Evolutionary conservation across 2,113 vertebrate genomes (phyloP).

Genomic region (Cyanoramphus novaezelandiae): DNA sequence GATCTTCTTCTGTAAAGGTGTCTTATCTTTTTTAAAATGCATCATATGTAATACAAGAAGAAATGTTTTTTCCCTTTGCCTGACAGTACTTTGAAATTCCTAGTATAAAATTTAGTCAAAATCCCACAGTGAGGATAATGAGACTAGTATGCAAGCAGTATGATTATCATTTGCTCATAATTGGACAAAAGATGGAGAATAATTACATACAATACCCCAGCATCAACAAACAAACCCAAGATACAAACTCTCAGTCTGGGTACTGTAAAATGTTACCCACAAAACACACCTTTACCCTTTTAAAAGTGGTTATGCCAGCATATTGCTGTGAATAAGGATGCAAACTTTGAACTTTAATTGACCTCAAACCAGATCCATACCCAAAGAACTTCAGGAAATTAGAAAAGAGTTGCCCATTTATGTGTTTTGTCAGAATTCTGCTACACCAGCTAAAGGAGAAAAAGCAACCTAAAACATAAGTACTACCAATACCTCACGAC

Average conservation of each 20-base stretch:
- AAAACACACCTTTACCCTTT: background rate
- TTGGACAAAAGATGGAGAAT: background rate
- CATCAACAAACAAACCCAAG: background rate
- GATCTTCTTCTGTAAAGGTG: background rate
- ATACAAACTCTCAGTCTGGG: background rate
- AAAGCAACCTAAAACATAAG: background rate
- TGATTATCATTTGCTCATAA: background rate
- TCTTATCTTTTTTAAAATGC: background rate
- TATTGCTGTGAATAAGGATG: background rate
- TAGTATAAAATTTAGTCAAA: background rate
- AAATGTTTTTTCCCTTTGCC: background rate
- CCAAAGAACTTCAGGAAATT: background rate
- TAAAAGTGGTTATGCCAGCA: background rate
- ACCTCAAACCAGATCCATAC: background rate
- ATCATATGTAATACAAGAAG: background rate
- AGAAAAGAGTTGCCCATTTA: background rate
- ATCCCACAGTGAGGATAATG: background rate
- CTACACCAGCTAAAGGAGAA: background rate
- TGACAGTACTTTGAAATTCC: background rate
- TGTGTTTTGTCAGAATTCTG: background rate
- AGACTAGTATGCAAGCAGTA: background rate
- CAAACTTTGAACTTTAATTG: background rate
- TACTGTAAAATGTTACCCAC: background rate
- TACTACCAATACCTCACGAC: background rate
- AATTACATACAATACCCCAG: background rate